Evolutionary conservation across 2,888 invertebrate genomes (phyloP).

Genomic region (Drymonia ruficornis): DNA sequence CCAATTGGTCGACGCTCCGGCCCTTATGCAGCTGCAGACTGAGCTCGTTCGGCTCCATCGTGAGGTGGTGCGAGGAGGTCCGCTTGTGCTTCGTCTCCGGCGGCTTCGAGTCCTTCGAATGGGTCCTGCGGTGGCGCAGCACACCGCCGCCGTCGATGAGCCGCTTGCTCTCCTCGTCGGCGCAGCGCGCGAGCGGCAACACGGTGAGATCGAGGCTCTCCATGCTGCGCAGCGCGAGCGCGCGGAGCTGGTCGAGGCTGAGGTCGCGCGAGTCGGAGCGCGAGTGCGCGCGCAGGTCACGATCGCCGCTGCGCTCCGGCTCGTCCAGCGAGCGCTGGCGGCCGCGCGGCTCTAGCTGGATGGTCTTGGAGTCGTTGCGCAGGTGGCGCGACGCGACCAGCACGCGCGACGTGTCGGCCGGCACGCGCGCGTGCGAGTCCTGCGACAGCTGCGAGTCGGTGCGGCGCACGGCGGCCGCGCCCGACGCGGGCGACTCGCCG

Average conservation of each 20-base stretch:
- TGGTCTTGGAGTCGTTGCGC: constrained; percentile 87
- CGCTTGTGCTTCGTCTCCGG: constrained; percentile 70
- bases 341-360: constrained; percentile 85
- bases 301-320: constrained; percentile 52
- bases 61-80: constrained; percentile 78
- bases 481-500: constrained; percentile 50
- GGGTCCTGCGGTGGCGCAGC: constrained; percentile 85
- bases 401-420: constrained; percentile 65
- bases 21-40: constrained; percentile 69
- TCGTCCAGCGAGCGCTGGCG: constrained; percentile 69
- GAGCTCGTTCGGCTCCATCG: constrained; percentile 71
- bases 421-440: constrained; percentile 50
- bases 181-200: constrained; percentile 65
- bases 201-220: constrained; percentile 74
- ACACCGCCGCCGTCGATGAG: constrained; percentile 71
- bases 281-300: constrained; percentile 73
- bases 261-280: constrained; percentile 81
- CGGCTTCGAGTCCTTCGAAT: constrained; percentile 81
- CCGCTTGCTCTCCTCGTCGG: constrained; percentile 77
- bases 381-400: constrained; percentile 83
- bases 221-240: constrained; percentile 76
- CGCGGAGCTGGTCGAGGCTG: constrained; percentile 75
- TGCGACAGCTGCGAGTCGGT: constrained; percentile 77
- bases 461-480: constrained; percentile 56
- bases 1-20: constrained; percentile 74